phyloP scores from a whole-genome alignment of 37 sponge, comb jelly and placozoan genomes.

The Spongilla lacustris region DNA sequence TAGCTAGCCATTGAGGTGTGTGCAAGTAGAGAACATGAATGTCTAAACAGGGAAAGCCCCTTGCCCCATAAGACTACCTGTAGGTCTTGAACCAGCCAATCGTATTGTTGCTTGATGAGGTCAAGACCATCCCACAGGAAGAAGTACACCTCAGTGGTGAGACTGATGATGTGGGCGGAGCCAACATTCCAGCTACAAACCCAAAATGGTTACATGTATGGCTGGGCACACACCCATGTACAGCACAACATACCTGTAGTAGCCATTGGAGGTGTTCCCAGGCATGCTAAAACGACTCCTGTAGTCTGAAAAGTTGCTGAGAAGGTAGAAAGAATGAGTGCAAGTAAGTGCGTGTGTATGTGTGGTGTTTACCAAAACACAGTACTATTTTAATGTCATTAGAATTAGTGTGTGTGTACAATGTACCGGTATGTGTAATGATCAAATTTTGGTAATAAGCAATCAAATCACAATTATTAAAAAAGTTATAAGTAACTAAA shows the following conservation, averaged over 20 bases:
- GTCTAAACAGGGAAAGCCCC: too few relatives aligned
- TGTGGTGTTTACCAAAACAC: too few relatives aligned
- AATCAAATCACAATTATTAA: too few relatives aligned
- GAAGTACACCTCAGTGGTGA: slow-evolving; percentile 51
- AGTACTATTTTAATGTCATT: too few relatives aligned
- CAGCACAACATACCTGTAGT: neutral
- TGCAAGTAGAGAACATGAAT: too few relatives aligned
- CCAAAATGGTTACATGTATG: neutral
- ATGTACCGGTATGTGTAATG: too few relatives aligned
- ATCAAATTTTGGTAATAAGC: too few relatives aligned
- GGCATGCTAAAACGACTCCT: slow-evolving; percentile 62
- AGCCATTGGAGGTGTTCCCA: neutral
- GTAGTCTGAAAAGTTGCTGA: slow-evolving; percentile 61
- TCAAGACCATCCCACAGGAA: slow-evolving; percentile 17
- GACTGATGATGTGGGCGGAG: slow-evolving; percentile 52
- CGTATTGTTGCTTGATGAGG: slow-evolving; percentile 25
- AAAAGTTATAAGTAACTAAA: too few relatives aligned
- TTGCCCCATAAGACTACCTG: slow-evolving; percentile 9
- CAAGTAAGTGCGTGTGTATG: too few relatives aligned
- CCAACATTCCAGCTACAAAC: slow-evolving; percentile 18
- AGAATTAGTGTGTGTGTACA: too few relatives aligned
- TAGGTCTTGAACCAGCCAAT: slow-evolving; percentile 55
- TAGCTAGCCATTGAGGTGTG: too few relatives aligned
- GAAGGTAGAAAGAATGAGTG: neutral
- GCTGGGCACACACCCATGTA: neutral